Evolutionary conservation across 2,888 invertebrate genomes (phyloP).

Genomic region (Eremobia ochroleuca): DNA sequence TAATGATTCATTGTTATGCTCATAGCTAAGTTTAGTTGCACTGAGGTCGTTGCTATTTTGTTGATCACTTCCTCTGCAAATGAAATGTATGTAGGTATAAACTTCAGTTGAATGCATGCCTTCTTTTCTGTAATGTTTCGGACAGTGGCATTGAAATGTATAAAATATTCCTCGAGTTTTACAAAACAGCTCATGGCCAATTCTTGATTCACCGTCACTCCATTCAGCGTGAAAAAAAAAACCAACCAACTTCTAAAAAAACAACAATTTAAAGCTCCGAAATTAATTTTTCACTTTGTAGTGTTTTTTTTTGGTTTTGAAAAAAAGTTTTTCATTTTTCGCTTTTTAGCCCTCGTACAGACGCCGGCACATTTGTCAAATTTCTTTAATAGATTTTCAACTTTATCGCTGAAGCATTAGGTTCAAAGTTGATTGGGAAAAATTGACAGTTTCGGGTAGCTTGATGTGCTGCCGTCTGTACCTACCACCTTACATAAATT

Average conservation of each 20-base stretch:
- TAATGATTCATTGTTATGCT: slow-evolving; percentile 61
- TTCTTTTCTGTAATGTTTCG: slow-evolving; percentile 8
- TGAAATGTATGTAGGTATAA: slow-evolving; percentile 4
- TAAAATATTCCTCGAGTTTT: background rate
- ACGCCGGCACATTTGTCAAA: too few species aligned
- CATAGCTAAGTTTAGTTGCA: slow-evolving; percentile 49
- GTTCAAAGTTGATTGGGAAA: too few species aligned
- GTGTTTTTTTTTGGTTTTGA: background rate
- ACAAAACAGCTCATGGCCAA: background rate
- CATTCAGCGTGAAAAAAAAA: background rate
- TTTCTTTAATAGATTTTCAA: too few species aligned
- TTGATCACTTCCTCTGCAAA: slow-evolving; percentile 28
- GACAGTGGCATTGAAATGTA: background rate
- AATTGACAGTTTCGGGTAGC: too few species aligned
- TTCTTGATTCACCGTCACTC: background rate
- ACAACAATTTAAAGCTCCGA: background rate
- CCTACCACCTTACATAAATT: too few species aligned
- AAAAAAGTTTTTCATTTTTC: background rate
- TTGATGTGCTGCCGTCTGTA: too few species aligned
- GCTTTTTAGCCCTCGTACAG: too few species aligned
- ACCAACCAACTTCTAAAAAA: background rate
- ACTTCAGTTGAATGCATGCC: slow-evolving; percentile 3
- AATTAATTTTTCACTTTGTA: background rate
- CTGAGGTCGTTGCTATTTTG: slow-evolving; percentile 23
- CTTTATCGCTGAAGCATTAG: too few species aligned